A percentile compares a stretch with the other conserved stretches of the same genome.
phyloP scores from a whole-genome alignment of 2,113 vertebrate species.

The Gnathonemus longibarbis region DNA sequence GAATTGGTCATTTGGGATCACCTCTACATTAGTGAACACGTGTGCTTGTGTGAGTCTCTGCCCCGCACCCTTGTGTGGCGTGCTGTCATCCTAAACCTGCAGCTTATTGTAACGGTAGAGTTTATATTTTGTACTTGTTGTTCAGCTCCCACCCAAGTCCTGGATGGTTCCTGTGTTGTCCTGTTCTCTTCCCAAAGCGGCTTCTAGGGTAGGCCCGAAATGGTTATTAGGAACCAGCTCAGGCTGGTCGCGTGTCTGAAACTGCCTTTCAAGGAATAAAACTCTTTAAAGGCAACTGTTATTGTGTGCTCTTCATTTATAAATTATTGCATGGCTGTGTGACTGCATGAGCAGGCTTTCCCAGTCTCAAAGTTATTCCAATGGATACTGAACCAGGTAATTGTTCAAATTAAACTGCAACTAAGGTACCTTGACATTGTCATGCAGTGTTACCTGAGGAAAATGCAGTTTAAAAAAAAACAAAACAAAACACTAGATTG shows the following conservation, averaged over 20 bases:
- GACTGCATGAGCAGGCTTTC: background rate
- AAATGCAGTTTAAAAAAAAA: background rate
- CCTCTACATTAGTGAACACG: constrained; percentile 16
- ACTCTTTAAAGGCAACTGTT: constrained; percentile 14
- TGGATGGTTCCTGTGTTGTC: constrained; percentile 26
- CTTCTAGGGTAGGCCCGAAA: constrained; percentile 29
- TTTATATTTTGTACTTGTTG: constrained; percentile 25
- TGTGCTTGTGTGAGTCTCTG: constrained; percentile 3
- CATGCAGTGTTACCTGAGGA: background rate
- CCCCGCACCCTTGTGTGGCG: background rate
- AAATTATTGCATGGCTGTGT: background rate
- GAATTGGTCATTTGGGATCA: constrained; percentile 27
- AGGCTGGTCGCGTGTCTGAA: constrained; percentile 2
- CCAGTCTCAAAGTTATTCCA: background rate
- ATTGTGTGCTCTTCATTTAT: background rate
- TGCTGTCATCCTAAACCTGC: background rate
- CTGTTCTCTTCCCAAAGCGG: constrained; percentile 22
- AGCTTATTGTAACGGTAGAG: constrained; percentile 27
- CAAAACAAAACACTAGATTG: background rate
- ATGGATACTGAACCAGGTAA: background rate
- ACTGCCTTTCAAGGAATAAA: constrained; percentile 26
- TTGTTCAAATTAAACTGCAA: background rate
- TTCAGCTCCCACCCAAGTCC: background rate
- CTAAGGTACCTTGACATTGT: background rate
- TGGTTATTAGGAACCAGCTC: background rate